Evolutionary conservation across 2,888 invertebrate species (phyloP).

Genomic region (Agrotis clavis): DNA sequence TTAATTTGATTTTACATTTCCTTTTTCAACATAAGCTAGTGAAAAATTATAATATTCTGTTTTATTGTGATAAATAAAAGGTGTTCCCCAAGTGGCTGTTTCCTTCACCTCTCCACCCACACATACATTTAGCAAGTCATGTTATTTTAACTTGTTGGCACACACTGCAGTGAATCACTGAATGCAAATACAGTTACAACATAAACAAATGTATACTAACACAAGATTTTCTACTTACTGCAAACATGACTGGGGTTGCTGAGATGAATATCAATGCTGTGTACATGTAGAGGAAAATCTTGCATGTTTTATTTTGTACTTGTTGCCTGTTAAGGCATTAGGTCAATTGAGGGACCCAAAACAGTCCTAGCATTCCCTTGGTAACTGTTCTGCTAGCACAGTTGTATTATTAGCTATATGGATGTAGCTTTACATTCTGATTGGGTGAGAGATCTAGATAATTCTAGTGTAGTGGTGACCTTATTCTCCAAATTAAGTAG

Average conservation of each 20-base stretch:
- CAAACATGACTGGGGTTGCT: background rate
- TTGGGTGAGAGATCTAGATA: background rate
- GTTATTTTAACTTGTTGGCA: conserved; percentile 83
- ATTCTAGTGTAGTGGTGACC: conserved; percentile 23
- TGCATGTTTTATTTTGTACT: conserved; percentile 3
- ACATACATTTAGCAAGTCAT: conserved; percentile 81
- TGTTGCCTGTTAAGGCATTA: background rate
- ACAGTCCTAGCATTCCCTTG: background rate
- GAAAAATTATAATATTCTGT: conserved; percentile 90
- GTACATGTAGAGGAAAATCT: background rate
- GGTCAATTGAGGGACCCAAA: background rate
- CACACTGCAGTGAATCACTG: conserved; percentile 60
- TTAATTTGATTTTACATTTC: conserved; percentile 79
- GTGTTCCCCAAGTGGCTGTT: conserved; percentile 86
- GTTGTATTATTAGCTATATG: background rate
- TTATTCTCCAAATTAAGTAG: conserved; percentile 52
- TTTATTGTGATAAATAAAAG: conserved; percentile 89
- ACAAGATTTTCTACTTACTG: conserved; percentile 21
- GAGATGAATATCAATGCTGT: background rate
- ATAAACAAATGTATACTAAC: conserved; percentile 18
- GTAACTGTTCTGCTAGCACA: background rate
- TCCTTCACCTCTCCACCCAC: conserved; percentile 77
- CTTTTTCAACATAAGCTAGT: conserved; percentile 87
- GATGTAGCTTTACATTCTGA: background rate
- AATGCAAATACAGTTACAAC: conserved; percentile 46